These are phyloP conservation scores for Rhabdomys dilectus DNA, from an alignment of 2,113 vertebrate genomes.

Conservation along the genomic window DNA sequence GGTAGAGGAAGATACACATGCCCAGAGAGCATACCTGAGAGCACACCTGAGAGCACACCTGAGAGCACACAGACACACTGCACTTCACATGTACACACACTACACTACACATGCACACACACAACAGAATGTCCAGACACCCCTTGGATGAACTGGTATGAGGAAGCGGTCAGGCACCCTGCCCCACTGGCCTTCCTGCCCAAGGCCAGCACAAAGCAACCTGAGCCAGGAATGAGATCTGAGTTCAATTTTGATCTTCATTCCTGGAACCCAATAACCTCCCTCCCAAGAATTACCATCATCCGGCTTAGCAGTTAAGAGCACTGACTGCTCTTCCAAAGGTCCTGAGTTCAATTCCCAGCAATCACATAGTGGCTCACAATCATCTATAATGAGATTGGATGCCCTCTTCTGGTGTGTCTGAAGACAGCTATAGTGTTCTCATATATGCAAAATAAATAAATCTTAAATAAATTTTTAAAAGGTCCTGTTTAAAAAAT, in stretches of 20 bases:
- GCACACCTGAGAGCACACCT: background rate
- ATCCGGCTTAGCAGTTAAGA: background rate
- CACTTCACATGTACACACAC: background rate
- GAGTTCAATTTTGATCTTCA: background rate
- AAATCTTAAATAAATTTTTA: too few species aligned
- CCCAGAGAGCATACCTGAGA: background rate
- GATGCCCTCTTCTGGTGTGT: too few species aligned
- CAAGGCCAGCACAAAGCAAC: background rate
- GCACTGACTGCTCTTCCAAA: too few species aligned
- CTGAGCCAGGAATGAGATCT: background rate
- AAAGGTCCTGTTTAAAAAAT: too few species aligned
- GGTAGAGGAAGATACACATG: too few species aligned
- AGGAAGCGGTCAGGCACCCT: background rate
- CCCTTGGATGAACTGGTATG: background rate
- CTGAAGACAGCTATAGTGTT: too few species aligned
- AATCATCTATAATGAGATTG: too few species aligned
- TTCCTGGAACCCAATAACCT: background rate
- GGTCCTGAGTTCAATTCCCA: too few species aligned
- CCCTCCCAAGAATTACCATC: background rate
- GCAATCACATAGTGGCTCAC: too few species aligned
- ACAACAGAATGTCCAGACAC: background rate
- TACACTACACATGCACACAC: background rate
- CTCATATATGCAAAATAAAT: too few species aligned
- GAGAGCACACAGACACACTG: background rate
- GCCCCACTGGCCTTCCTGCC: background rate